These are phyloP conservation scores for Sorex maritimensis DNA, from an alignment of 2,797 vertebrate species.

Conservation along the genomic window DNA sequence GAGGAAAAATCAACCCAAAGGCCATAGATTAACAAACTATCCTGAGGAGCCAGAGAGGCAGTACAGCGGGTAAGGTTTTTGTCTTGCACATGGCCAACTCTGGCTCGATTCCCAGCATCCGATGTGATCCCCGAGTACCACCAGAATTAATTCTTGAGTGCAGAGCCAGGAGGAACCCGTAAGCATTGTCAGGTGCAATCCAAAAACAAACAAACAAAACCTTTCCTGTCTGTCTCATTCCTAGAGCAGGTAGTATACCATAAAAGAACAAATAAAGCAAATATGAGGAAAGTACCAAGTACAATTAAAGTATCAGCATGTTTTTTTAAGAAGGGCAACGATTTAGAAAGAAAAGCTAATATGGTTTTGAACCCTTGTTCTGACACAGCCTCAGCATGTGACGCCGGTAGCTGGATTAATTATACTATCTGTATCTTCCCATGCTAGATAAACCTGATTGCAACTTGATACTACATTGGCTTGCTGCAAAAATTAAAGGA, in stretches of 20 bases:
- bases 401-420: not conserved
- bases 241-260: too few species aligned
- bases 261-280: not conserved
- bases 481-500: not conserved
- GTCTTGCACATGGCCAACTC: too few species aligned
- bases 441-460: conserved; percentile 36
- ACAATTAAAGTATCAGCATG: not conserved
- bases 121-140: too few species aligned
- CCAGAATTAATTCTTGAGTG: too few species aligned
- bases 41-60: not conserved
- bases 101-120: too few species aligned
- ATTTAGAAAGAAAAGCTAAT: conserved; percentile 39
- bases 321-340: not conserved
- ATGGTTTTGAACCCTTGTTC: conserved; percentile 44
- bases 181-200: not conserved
- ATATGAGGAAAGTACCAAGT: conserved; percentile 3
- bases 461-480: not conserved
- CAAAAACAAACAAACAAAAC: not conserved
- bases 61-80: too few species aligned
- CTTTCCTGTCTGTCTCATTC: too few species aligned
- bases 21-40: not conserved
- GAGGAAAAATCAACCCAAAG: not conserved
- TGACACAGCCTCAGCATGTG: not conserved
- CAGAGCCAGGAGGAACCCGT: too few species aligned
- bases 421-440: conserved; percentile 29